These are phyloP conservation scores for Lordiphosa stackelbergi DNA, from an alignment of 1,140 invertebrate genomes.

Conservation along the genomic window DNA sequence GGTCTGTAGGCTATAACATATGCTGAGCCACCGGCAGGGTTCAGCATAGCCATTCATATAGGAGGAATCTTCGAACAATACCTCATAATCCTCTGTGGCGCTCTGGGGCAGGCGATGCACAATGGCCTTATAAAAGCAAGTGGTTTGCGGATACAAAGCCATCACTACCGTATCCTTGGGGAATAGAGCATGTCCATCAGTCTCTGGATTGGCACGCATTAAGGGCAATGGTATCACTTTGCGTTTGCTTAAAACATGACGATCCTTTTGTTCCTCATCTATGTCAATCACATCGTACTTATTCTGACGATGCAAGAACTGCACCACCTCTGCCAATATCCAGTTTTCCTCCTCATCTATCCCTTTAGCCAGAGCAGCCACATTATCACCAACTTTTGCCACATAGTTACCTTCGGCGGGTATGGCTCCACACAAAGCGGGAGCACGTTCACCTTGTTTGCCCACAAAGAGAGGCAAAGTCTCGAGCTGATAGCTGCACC, in stretches of 20 bases:
- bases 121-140: conserved; percentile 98
- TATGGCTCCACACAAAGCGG: conserved; percentile 94
- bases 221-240: conserved; percentile 94
- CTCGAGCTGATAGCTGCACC: conserved; percentile 92
- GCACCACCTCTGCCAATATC: conserved; percentile 97
- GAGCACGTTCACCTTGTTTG: conserved; percentile 89
- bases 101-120: conserved; percentile 90
- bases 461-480: conserved; percentile 96
- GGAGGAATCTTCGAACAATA: conserved; percentile 94
- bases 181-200: conserved; percentile 94
- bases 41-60: conserved; percentile 94
- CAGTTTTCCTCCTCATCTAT: conserved; percentile 95
- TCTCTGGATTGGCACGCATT: conserved; percentile 97
- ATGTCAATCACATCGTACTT: conserved; percentile 99
- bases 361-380: conserved; percentile 93
- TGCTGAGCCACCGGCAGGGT: conserved; percentile 95
- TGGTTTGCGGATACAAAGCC: conserved; percentile 98
- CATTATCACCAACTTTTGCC: conserved; percentile 95
- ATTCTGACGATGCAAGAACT: conserved; percentile 87
- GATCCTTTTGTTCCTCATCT: conserved; percentile 95
- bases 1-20: conserved; percentile 76
- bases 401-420: conserved; percentile 92
- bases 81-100: conserved; percentile 93
- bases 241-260: conserved; percentile 88
- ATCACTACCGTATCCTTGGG: conserved; percentile 94